phyloP scores from a whole-genome alignment of 2,797 vertebrate species.

The Sebastolobus altivelis region DNA sequence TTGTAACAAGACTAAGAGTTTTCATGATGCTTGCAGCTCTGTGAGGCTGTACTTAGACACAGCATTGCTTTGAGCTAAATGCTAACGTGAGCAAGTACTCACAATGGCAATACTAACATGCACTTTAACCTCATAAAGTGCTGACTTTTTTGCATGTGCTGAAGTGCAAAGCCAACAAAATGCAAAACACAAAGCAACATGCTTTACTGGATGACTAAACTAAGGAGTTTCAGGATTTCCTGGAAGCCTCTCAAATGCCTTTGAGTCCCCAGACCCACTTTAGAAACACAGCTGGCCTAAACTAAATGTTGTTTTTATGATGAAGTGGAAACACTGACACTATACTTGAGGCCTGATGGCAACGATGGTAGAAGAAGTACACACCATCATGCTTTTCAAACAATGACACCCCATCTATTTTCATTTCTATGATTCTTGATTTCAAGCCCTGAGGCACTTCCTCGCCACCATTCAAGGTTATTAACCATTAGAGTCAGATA shows the following conservation, averaged over 20 bases:
- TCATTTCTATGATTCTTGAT: slow-evolving; percentile 14
- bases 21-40: background rate
- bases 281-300: background rate
- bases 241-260: slow-evolving; percentile 4
- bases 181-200: background rate
- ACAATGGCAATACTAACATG: background rate
- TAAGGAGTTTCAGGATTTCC: slow-evolving; percentile 30
- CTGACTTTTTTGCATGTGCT: background rate
- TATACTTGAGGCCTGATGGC: background rate
- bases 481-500: slow-evolving; percentile 70
- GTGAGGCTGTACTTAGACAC: background rate
- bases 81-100: background rate
- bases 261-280: background rate
- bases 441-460: slow-evolving; percentile 21
- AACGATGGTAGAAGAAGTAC: background rate
- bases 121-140: slow-evolving; percentile 2
- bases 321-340: background rate
- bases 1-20: background rate
- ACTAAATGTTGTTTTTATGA: background rate
- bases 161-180: background rate
- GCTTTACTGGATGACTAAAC: background rate
- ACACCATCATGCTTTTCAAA: slow-evolving; percentile 14
- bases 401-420: background rate
- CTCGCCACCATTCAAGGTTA: slow-evolving; percentile 60
- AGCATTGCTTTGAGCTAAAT: background rate